Conservation (phyloP, 2,888 invertebrate species). For the Cerceris rybyensis region DNA sequence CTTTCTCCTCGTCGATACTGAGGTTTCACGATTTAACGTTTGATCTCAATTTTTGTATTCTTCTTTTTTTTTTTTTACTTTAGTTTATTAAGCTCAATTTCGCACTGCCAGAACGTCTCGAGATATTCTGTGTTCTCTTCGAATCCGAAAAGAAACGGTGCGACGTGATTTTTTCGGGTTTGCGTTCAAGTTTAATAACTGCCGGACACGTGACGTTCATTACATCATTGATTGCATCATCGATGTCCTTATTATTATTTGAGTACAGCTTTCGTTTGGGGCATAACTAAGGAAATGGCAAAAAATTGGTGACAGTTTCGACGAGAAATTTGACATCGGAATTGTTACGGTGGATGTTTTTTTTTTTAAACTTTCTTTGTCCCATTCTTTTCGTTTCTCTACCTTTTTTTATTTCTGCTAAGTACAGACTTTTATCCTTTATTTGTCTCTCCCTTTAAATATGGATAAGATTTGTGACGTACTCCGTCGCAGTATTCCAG, state of each 20-base stretch:
- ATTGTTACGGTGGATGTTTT: neutral
- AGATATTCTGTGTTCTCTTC: neutral
- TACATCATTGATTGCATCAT: no score
- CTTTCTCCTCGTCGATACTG: constrained; percentile 10
- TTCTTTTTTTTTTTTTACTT: neutral
- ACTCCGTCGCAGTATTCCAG: constrained; percentile 76
- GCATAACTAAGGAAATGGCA: no score
- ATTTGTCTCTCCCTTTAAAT: constrained; percentile 51
- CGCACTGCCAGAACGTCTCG: constrained; percentile 6
- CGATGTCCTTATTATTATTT: no score
- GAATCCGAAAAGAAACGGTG: no score
- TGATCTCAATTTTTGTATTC: neutral
- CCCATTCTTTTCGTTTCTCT: constrained; percentile 1
- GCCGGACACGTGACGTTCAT: no score
- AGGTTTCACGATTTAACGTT: constrained; percentile 7
- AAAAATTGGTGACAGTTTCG: no score
- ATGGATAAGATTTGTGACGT: constrained; percentile 57
- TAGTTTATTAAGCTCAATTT: neutral
- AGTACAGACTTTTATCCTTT: constrained; percentile 20
- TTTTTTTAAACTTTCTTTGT: neutral
- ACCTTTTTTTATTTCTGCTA: neutral
- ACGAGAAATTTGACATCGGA: no score
- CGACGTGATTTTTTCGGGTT: constrained; percentile 2
- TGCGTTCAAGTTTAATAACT: no score
- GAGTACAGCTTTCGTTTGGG: no score